phyloP scores from a whole-genome alignment of 2,113 vertebrate species.

The Erpornis zantholeuca region DNA sequence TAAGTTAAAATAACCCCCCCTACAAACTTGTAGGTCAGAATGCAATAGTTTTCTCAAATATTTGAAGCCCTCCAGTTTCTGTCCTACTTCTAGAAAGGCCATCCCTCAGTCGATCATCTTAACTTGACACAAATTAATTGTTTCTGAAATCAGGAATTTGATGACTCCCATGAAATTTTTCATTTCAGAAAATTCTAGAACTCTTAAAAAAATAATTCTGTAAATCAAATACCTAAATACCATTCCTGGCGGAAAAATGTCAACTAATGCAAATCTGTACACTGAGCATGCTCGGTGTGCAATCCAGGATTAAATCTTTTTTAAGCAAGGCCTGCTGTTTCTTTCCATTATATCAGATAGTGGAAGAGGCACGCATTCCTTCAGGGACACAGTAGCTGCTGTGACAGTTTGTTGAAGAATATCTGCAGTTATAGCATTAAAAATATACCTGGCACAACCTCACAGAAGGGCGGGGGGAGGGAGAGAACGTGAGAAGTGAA shows the following conservation, averaged over 20 bases:
- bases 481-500: background rate
- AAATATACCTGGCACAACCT: constrained; percentile 5
- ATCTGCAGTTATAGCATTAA: background rate
- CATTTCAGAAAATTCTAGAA: background rate
- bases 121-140: background rate
- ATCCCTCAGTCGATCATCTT: background rate
- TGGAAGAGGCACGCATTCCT: background rate
- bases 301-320: constrained; percentile 29
- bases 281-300: background rate
- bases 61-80: background rate
- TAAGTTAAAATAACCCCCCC: background rate
- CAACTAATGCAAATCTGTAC: background rate
- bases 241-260: background rate
- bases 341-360: background rate
- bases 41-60: background rate
- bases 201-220: background rate
- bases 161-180: background rate
- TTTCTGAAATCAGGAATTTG: background rate
- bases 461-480: background rate
- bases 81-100: background rate
- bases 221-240: background rate
- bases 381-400: background rate
- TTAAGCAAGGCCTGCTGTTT: constrained; percentile 42
- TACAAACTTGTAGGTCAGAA: background rate
- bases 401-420: background rate